These are phyloP conservation scores for Pelusios castaneus DNA, from an alignment of 2,113 vertebrate genomes.

Conservation along the genomic window DNA sequence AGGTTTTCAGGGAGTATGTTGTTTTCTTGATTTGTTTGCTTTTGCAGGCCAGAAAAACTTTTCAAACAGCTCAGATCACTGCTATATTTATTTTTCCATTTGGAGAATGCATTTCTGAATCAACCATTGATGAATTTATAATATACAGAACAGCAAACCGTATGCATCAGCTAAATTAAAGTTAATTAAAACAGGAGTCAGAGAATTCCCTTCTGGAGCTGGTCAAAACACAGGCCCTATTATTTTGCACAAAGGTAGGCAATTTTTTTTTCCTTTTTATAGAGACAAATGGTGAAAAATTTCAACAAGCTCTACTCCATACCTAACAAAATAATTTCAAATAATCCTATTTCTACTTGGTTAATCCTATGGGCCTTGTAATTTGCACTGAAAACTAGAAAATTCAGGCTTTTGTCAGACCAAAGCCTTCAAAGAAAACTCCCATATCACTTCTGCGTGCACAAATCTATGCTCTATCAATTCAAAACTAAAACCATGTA, in stretches of 20 bases:
- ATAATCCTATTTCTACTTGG: background rate
- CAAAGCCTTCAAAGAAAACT: background rate
- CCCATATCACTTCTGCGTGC: background rate
- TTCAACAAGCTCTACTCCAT: background rate
- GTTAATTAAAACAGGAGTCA: constrained; percentile 38
- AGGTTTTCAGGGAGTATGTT: background rate
- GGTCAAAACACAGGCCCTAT: background rate
- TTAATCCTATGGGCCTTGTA: background rate
- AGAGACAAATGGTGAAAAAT: background rate
- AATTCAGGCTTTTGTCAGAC: background rate
- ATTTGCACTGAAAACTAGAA: background rate
- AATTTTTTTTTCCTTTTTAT: background rate
- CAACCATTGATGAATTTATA: constrained; percentile 31
- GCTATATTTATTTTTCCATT: background rate
- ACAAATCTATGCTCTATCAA: background rate
- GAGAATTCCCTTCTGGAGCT: background rate
- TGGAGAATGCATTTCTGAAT: constrained; percentile 11
- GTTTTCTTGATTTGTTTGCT: background rate
- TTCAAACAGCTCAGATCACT: constrained; percentile 17
- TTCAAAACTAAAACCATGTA: background rate
- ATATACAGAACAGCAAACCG: constrained; percentile 43
- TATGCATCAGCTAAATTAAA: background rate
- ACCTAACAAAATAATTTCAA: background rate
- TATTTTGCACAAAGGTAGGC: background rate
- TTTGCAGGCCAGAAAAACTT: background rate